Evolutionary conservation across 2,113 vertebrate genomes (phyloP).

Genomic region (Forbesichthys papilliferus): DNA sequence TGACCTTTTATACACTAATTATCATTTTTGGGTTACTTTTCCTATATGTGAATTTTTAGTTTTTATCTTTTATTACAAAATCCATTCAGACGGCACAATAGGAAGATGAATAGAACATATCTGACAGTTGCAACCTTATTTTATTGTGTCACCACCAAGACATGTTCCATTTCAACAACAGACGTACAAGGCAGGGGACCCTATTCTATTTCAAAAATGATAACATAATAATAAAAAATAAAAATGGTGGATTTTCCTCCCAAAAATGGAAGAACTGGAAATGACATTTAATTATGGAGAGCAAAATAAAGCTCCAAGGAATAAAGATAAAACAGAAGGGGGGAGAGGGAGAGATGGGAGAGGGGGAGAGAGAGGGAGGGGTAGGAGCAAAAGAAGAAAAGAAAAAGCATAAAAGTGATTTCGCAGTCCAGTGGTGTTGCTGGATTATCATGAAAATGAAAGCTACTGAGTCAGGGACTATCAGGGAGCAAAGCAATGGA

Average conservation of each 20-base stretch:
- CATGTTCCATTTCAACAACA: conserved; percentile 9
- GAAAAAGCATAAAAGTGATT: conserved; percentile 69
- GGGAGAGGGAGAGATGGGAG: conserved; percentile 1
- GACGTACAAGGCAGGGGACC: conserved; percentile 18
- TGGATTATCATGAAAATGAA: conserved; percentile 84
- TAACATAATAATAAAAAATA: conserved; percentile 30
- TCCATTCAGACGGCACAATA: conserved; percentile 5
- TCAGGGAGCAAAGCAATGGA: conserved; percentile 76
- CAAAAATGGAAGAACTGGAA: conserved; percentile 57
- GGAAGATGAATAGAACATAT: conserved; percentile 16
- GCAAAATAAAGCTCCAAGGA: conserved; percentile 77
- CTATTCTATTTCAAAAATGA: conserved; percentile 59
- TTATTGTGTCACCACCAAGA: neutral
- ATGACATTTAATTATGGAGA: conserved; percentile 81
- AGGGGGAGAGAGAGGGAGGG: conserved; percentile 32
- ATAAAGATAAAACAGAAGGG: conserved; percentile 72
- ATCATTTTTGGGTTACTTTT: too few species aligned
- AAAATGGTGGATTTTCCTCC: conserved; percentile 36
- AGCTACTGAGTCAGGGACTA: conserved; percentile 78
- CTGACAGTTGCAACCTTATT: neutral
- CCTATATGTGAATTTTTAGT: too few species aligned
- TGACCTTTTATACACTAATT: too few species aligned
- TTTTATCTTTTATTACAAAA: neutral
- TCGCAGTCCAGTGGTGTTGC: conserved; percentile 75
- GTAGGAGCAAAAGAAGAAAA: conserved; percentile 22